Conservation (phyloP, 2,113 vertebrate genomes). For the Leucosticte australis region DNA sequence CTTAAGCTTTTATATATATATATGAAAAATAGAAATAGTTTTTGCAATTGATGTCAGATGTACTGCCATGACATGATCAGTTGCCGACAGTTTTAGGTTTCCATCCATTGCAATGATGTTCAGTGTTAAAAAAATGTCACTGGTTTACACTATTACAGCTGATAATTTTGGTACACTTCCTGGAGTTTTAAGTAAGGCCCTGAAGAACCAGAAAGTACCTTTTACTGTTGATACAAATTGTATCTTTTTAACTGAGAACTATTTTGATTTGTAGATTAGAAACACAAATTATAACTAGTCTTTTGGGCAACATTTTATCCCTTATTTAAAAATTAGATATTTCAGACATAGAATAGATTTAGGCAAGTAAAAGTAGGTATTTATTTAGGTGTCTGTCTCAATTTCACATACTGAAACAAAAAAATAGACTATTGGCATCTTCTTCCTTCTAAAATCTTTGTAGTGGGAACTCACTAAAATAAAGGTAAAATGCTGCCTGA, state of each 20-base stretch:
- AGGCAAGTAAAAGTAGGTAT: slow-evolving; percentile 66
- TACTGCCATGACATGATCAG: not conserved
- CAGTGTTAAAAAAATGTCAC: slow-evolving; percentile 28
- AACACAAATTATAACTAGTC: slow-evolving; percentile 78
- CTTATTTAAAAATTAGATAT: slow-evolving; percentile 76
- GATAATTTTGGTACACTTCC: slow-evolving; percentile 39
- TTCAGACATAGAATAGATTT: slow-evolving; percentile 64
- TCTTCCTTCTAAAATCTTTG: slow-evolving; percentile 67
- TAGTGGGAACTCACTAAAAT: slow-evolving; percentile 76
- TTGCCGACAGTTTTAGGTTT: slow-evolving; percentile 3
- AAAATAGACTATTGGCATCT: slow-evolving; percentile 69
- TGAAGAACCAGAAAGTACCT: slow-evolving; percentile 89
- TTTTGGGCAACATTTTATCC: slow-evolving; percentile 89
- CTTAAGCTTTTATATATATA: not conserved
- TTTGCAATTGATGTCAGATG: slow-evolving; percentile 25
- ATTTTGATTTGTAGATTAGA: slow-evolving; percentile 87
- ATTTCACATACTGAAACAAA: slow-evolving; percentile 61
- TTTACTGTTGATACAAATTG: slow-evolving; percentile 99
- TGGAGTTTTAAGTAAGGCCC: slow-evolving; percentile 79
- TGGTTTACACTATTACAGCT: slow-evolving; percentile 22
- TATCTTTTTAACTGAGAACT: slow-evolving; percentile 93
- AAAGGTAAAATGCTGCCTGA: slow-evolving; percentile 88
- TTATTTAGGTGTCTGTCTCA: slow-evolving; percentile 70
- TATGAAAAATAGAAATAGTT: slow-evolving; percentile 24
- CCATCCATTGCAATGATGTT: not conserved